Conservation (phyloP, 2,888 invertebrate genomes). For the Entomobrya proxima region DNA sequence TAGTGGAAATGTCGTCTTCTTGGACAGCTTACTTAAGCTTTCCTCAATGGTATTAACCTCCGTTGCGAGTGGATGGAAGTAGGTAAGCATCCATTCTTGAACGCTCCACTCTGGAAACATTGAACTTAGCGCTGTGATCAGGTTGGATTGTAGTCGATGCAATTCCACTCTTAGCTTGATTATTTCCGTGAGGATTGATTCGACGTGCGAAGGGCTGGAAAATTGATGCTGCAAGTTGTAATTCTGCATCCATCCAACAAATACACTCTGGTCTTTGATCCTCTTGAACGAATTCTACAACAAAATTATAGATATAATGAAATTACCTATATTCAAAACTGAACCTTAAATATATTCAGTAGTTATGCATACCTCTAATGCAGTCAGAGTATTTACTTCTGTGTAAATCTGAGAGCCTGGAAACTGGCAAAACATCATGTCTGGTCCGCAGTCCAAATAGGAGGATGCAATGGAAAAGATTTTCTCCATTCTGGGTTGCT, state of each 20-base stretch:
- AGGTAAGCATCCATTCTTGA: constrained; percentile 72
- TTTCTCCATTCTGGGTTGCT: constrained; percentile 62
- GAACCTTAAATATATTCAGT: too few relatives aligned
- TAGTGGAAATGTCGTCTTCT: constrained; percentile 69
- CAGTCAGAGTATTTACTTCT: constrained; percentile 48
- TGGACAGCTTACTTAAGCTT: constrained; percentile 65
- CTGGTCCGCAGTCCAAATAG: constrained; percentile 66
- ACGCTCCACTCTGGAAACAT: constrained; percentile 73
- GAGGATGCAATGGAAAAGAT: constrained; percentile 66
- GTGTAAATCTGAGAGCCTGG: constrained; percentile 71
- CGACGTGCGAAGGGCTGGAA: constrained; percentile 72
- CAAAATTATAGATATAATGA: neutral
- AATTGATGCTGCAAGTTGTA: constrained; percentile 66
- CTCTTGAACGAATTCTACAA: constrained; percentile 62
- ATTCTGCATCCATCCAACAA: constrained; percentile 70
- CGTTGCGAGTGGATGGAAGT: constrained; percentile 62
- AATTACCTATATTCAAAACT: neutral
- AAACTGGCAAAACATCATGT: constrained; percentile 71
- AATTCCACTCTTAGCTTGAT: constrained; percentile 68
- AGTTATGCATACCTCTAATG: constrained; percentile 29
- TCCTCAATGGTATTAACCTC: constrained; percentile 58
- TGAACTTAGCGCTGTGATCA: constrained; percentile 57
- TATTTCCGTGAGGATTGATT: constrained; percentile 62
- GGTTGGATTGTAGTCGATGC: constrained; percentile 48
- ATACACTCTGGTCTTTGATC: constrained; percentile 68